Percentiles rank a stretch among this genome's conserved stretches.
These are phyloP conservation scores for Sminthurinus signatus DNA, from an alignment of 1,140 invertebrate genomes.

Conservation along the genomic window DNA sequence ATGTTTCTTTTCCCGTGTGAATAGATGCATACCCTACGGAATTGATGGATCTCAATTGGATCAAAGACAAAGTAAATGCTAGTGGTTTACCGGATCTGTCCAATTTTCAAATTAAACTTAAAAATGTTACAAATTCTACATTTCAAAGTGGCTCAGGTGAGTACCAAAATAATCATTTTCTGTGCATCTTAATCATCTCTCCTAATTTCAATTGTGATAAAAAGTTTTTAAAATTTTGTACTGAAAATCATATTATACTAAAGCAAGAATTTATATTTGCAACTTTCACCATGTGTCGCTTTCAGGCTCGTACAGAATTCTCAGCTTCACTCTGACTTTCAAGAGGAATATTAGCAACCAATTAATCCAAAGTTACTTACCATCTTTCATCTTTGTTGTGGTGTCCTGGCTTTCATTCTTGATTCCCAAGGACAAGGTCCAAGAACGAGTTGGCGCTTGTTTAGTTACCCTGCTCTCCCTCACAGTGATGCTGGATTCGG, in stretches of 20 bases:
- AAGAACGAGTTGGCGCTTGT: constrained; percentile 54
- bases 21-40: constrained; percentile 25
- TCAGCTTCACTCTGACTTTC: constrained; percentile 46
- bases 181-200: too few relatives aligned
- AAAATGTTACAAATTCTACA: constrained; percentile 14
- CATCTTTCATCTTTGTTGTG: constrained; percentile 57
- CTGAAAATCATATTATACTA: too few relatives aligned
- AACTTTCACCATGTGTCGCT: background rate
- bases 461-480: constrained; percentile 57
- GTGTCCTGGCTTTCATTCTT: constrained; percentile 61
- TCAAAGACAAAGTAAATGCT: constrained; percentile 20
- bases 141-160: constrained; percentile 18
- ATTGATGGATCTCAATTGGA: constrained; percentile 22
- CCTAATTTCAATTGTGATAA: too few relatives aligned
- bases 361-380: constrained; percentile 56
- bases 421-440: constrained; percentile 57
- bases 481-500: constrained; percentile 58
- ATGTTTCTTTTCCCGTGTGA: too few relatives aligned
- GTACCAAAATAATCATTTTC: background rate
- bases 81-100: constrained; percentile 11
- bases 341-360: constrained; percentile 55
- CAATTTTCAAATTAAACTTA: constrained; percentile 29
- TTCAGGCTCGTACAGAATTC: constrained; percentile 6
- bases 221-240: too few relatives aligned
- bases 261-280: background rate